These are phyloP conservation scores for Dascillus cervinus DNA, from an alignment of 2,888 invertebrate genomes.

Conservation along the genomic window DNA sequence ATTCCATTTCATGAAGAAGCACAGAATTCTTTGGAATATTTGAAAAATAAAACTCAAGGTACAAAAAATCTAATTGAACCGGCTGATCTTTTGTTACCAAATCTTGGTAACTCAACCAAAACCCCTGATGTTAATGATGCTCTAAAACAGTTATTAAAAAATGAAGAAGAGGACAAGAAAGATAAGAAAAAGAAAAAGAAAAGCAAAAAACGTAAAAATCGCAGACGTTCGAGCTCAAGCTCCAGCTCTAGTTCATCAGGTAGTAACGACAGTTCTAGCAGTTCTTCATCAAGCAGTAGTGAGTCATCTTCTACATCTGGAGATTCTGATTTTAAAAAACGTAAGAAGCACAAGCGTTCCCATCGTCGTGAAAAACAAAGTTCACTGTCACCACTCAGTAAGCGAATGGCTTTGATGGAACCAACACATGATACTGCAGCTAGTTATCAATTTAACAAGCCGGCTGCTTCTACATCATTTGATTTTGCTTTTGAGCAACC, in stretches of 20 bases:
- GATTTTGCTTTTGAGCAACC: slow-evolving; percentile 45
- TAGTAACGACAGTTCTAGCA: slow-evolving; percentile 52
- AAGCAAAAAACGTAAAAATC: slow-evolving; percentile 55
- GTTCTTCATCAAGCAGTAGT: slow-evolving; percentile 44
- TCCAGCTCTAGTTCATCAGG: slow-evolving; percentile 42
- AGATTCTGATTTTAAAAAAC: slow-evolving; percentile 48
- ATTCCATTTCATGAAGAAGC: slow-evolving; percentile 85
- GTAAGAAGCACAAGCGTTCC: slow-evolving; percentile 52
- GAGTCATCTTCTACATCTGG: slow-evolving; percentile 63
- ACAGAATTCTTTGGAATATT: slow-evolving; percentile 71
- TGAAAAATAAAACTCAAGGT: slow-evolving; percentile 58
- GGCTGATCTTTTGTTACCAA: slow-evolving; percentile 53
- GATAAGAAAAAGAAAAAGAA: slow-evolving; percentile 60
- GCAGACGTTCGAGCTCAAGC: slow-evolving; percentile 49
- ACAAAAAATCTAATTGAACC: slow-evolving; percentile 57
- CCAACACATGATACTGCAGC: slow-evolving; percentile 46
- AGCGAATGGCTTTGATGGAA: slow-evolving; percentile 70
- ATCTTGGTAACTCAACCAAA: slow-evolving; percentile 46
- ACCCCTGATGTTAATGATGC: slow-evolving; percentile 55
- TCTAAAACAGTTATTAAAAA: slow-evolving; percentile 53
- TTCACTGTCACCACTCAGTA: slow-evolving; percentile 74
- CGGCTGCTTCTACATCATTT: slow-evolving; percentile 46
- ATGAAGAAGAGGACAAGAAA: slow-evolving; percentile 47
- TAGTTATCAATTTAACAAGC: slow-evolving; percentile 65
- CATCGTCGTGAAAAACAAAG: slow-evolving; percentile 55